Conservation (phyloP, 2,888 invertebrate species). For the Parthenolecanium corni region DNA sequence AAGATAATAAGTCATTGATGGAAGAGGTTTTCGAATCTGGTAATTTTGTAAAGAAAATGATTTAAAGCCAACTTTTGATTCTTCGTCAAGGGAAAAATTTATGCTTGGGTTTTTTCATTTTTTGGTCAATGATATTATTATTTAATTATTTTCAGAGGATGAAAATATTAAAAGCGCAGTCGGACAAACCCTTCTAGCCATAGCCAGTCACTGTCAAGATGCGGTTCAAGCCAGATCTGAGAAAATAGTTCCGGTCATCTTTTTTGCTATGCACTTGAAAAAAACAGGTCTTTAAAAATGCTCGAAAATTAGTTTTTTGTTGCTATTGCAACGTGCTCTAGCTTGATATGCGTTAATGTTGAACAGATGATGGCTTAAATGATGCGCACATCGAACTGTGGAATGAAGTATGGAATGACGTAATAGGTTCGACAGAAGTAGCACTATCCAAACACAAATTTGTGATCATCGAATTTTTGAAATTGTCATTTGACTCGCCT, state of each 20-base stretch:
- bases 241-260: conserved; percentile 66
- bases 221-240: conserved; percentile 46
- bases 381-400: conserved; percentile 12
- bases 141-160: conserved; percentile 42
- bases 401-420: conserved; percentile 26
- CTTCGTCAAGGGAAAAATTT: too few species aligned
- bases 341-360: too few species aligned
- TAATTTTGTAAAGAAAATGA: too few species aligned
- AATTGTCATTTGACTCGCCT: conserved; percentile 8
- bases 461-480: conserved; percentile 1
- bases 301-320: not conserved
- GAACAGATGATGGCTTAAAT: conserved; percentile 11
- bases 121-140: too few species aligned
- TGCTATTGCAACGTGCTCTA: too few species aligned
- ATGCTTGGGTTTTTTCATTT: too few species aligned
- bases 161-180: conserved; percentile 62
- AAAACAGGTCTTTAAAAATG: conserved; percentile 2
- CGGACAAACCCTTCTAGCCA: conserved; percentile 62
- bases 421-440: conserved; percentile 19
- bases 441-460: conserved; percentile 14
- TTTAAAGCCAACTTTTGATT: too few species aligned
- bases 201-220: conserved; percentile 72
- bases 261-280: conserved; percentile 69
- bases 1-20: too few species aligned
- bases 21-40: too few species aligned